Evolutionary conservation across 2,888 invertebrate genomes (phyloP).

Genomic region (Seladonia tumulorum): DNA sequence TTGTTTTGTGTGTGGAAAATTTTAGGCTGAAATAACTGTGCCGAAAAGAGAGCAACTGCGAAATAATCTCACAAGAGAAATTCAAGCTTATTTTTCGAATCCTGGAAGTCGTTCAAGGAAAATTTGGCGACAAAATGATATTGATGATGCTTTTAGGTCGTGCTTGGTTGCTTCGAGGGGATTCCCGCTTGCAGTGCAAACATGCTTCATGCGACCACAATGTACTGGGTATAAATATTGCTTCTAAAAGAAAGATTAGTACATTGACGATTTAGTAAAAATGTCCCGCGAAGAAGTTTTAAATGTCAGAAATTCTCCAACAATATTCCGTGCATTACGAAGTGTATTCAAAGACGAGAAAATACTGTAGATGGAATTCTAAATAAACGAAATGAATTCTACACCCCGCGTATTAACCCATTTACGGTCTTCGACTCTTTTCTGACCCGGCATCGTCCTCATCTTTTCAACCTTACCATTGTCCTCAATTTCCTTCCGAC

Average conservation of each 20-base stretch:
- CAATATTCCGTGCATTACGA: neutral
- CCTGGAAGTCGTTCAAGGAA: neutral
- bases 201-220: too few species aligned
- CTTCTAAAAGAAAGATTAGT: too few species aligned
- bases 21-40: neutral
- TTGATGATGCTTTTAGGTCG: neutral
- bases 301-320: too few species aligned
- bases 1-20: neutral
- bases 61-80: neutral
- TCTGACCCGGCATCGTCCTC: neutral
- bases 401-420: neutral
- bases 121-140: neutral
- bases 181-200: too few species aligned
- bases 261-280: neutral
- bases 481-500: constrained; percentile 2
- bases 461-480: neutral
- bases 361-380: neutral
- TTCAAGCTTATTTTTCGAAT: neutral
- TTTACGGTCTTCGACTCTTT: neutral
- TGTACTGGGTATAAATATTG: too few species aligned
- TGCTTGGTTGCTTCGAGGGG: neutral
- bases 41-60: neutral
- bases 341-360: neutral
- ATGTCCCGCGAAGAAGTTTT: neutral
- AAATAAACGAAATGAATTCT: neutral